Evolutionary conservation across 2,888 invertebrate species (phyloP), one percentile per base, ranked within the genome.

Genomic region (Laothoe populi): DNA sequence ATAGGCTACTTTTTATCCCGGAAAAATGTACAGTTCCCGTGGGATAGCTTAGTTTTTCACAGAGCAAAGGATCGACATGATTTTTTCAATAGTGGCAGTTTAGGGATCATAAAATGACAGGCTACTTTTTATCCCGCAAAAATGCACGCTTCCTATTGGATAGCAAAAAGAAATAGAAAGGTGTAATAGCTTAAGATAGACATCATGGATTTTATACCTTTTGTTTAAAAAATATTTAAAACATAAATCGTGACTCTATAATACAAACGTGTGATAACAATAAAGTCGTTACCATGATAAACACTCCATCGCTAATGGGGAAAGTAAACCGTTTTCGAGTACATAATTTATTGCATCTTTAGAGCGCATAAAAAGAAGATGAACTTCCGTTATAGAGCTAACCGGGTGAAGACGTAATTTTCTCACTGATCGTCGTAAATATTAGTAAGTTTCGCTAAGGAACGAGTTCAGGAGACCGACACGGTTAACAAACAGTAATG

Each of bases 291-390:
- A 21, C 13, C 13, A 45, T 26, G 49, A 53, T 19, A 53, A 53
- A 53, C 35, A 53, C 53, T 53, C 35, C 53, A 53, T 53, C 53
- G 35, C 35, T 35, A 53, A 53, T 35, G 21, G 16, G 10, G 53
- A 35, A 53, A 53, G 35, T 19, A 35, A 35, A 53, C 49, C 7
- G 53, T 53, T 53, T 53, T 11, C 11, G 35, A 35, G 53, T 53
- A 53, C 53, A 53, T 53, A 35, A 53, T 53, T 53, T 53, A 53
- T 53, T 35, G 35, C 35, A 35, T 35, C 53, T 53, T 53, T 53
- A 53, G 31, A 35, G 11, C 35, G 19, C 53, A 35, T 35, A 53
- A 53, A 53, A 35, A 53, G 49, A 53, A 31, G 53, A 49, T 53
- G 31, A 53, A 21, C 53, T 35, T 53, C 35, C 53, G 53, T 53